phyloP scores from a whole-genome alignment of 2,797 vertebrate species.

The Cryptoblepharus egeriae region DNA sequence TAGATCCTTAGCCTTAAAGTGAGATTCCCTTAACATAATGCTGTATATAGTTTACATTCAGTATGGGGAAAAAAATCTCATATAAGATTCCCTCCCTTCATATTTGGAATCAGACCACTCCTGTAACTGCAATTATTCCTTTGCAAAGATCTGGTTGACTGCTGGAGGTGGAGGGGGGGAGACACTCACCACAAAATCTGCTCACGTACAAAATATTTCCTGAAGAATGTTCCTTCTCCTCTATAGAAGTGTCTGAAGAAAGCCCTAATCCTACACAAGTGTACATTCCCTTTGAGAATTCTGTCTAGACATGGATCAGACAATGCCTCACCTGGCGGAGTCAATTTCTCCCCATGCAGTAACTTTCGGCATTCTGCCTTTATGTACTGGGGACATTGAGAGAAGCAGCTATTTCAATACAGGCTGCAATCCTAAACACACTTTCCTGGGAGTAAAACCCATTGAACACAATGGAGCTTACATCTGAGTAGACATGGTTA shows the following conservation, averaged over 20 bases:
- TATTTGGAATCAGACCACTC: not conserved
- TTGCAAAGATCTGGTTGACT: not conserved
- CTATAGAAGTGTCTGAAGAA: not conserved
- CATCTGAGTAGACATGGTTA: too few relatives aligned
- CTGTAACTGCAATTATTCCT: not conserved
- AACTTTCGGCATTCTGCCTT: not conserved
- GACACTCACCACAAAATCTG: too few relatives aligned
- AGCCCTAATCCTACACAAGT: not conserved
- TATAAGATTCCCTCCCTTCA: not conserved
- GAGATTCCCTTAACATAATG: not conserved
- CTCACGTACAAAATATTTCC: too few relatives aligned
- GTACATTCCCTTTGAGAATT: not conserved
- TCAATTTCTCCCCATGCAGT: not conserved
- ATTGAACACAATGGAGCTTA: too few relatives aligned
- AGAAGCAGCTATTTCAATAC: not conserved
- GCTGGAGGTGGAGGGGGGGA: not conserved
- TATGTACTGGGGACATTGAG: not conserved
- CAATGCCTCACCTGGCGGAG: accelerated
- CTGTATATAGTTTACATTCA: not conserved
- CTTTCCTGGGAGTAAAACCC: too few relatives aligned
- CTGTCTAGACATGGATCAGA: accelerated
- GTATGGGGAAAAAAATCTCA: not conserved
- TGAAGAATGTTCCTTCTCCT: not conserved
- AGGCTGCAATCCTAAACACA: too few relatives aligned
- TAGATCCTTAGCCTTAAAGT: too few relatives aligned